Conservation (phyloP, 2,888 invertebrate genomes). For the Drosophila imparisetae region DNA sequence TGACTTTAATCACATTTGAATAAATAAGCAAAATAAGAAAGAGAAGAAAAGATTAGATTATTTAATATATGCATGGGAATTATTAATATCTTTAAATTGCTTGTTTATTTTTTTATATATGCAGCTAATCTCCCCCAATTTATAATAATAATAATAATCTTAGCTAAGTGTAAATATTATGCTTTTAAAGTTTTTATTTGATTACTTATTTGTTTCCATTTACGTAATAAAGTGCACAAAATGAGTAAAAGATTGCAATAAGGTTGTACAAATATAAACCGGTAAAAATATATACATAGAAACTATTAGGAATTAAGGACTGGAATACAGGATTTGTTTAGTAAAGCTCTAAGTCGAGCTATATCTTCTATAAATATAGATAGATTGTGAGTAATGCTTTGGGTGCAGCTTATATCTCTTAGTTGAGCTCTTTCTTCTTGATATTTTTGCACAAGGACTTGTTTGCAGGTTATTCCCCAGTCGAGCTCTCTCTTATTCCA, state of each 20-base stretch:
- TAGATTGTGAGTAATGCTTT: not conserved
- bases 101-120: too few species aligned
- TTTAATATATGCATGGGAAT: not conserved
- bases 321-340: too few species aligned
- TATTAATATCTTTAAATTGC: not conserved
- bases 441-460: not conserved
- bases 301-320: not conserved
- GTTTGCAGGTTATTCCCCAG: not conserved
- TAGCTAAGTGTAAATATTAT: too few species aligned
- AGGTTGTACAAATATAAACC: not conserved
- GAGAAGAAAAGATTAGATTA: not conserved
- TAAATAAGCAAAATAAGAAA: not conserved
- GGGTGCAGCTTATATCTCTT: not conserved
- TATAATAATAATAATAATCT: too few species aligned
- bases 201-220: not conserved
- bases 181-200: not conserved
- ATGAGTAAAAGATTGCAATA: not conserved
- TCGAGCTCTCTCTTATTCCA: not conserved
- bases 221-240: not conserved
- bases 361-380: not conserved
- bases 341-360: not conserved
- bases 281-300: accelerated
- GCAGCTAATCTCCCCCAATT: too few species aligned
- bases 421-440: not conserved
- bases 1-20: conserved; percentile 10